Evolutionary conservation across 2,113 vertebrate species (phyloP).

Genomic region (Hystrix brachyura): DNA sequence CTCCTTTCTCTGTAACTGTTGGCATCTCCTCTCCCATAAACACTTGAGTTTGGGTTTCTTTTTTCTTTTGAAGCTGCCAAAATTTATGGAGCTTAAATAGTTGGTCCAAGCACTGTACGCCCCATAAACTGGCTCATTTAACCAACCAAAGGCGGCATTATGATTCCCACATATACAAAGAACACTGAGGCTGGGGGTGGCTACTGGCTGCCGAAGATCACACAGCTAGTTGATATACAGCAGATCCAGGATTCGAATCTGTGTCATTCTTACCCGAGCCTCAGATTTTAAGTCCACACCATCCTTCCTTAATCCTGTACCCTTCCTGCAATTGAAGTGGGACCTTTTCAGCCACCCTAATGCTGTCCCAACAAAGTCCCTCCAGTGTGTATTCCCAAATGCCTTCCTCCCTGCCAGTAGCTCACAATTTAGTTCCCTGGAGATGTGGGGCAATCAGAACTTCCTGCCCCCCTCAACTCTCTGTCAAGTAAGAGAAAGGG

Average conservation of each 20-base stretch:
- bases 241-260: background rate
- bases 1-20: background rate
- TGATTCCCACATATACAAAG: background rate
- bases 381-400: background rate
- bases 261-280: background rate
- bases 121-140: background rate
- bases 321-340: background rate
- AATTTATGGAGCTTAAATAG: background rate
- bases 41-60: background rate
- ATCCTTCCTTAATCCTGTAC: background rate
- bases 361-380: background rate
- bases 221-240: background rate
- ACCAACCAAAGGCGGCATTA: background rate
- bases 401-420: background rate
- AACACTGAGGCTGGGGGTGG: constrained; percentile 6
- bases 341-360: background rate
- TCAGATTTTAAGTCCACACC: background rate
- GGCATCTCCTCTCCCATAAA: constrained; percentile 14
- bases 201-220: background rate
- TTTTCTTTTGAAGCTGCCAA: constrained; percentile 35
- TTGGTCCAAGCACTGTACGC: background rate
- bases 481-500: background rate
- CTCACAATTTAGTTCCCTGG: background rate
- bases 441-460: background rate
- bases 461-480: background rate